Percentiles rank a stretch among this genome's conserved stretches.
These are phyloP conservation scores for Holcopasites calliopsidis DNA, from an alignment of 1,140 invertebrate genomes.

Conservation along the genomic window DNA sequence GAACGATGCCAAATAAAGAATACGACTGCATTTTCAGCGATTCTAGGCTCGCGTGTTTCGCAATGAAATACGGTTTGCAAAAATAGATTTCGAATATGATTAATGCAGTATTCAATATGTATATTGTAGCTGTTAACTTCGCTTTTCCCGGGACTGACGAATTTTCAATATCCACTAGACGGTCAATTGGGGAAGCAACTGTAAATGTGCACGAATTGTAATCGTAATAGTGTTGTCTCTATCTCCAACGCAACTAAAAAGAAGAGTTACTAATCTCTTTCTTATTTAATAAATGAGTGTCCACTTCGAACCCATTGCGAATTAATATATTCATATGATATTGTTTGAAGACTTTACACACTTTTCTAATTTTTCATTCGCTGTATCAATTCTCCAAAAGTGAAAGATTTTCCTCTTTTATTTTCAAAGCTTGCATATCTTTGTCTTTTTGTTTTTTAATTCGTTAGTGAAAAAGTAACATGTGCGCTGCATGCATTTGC, in stretches of 20 bases:
- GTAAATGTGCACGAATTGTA: conserved; percentile 36
- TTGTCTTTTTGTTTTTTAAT: too few relatives aligned
- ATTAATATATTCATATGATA: too few relatives aligned
- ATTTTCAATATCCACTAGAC: conserved; percentile 43
- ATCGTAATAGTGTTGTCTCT: conserved; percentile 26
- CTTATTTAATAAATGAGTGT: conserved; percentile 38
- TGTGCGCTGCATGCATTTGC: too few relatives aligned
- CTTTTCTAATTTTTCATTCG: neutral
- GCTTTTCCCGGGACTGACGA: conserved; percentile 28
- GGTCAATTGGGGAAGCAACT: conserved; percentile 38
- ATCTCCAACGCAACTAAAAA: conserved; percentile 2
- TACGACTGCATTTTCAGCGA: neutral
- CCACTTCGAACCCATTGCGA: conserved; percentile 20
- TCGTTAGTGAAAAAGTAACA: too few relatives aligned
- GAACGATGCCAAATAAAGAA: neutral
- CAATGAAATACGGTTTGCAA: conserved; percentile 1
- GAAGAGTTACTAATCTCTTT: conserved; percentile 38
- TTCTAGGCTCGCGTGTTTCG: neutral
- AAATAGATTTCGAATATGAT: neutral
- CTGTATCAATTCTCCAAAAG: neutral
- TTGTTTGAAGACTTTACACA: too few relatives aligned
- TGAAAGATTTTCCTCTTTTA: too few relatives aligned
- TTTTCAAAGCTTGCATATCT: too few relatives aligned
- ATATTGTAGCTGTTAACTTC: neutral
- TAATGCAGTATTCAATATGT: neutral